These are phyloP conservation scores for Patella depressa DNA, from an alignment of 2,888 invertebrate genomes.

Conservation along the genomic window DNA sequence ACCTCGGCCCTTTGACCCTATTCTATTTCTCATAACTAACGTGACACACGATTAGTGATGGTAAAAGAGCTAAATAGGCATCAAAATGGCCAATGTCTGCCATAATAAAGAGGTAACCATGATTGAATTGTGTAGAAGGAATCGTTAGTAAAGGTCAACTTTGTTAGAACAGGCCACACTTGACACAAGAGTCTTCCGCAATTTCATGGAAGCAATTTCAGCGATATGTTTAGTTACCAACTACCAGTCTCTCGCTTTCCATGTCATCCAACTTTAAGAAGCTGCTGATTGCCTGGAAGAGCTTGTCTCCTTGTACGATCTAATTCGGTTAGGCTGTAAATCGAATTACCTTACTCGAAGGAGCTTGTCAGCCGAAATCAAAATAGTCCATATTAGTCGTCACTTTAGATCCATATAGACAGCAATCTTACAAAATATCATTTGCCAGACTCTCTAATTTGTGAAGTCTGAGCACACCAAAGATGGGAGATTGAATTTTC, in stretches of 20 bases:
- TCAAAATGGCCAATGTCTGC: slow-evolving; percentile 10
- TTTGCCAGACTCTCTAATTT: slow-evolving; percentile 33
- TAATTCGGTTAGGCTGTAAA: slow-evolving; percentile 18
- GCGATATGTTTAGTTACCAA: slow-evolving; percentile 6
- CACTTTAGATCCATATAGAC: slow-evolving; percentile 38
- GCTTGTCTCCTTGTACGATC: neutral
- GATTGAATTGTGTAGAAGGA: slow-evolving; percentile 9
- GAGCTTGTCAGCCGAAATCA: slow-evolving; percentile 32
- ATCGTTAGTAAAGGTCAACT: slow-evolving; percentile 7
- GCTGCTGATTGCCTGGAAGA: neutral
- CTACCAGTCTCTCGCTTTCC: neutral
- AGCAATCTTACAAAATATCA: slow-evolving; percentile 31
- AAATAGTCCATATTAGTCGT: slow-evolving; percentile 29
- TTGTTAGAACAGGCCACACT: slow-evolving; percentile 13
- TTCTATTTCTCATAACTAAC: neutral
- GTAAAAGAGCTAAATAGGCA: slow-evolving; percentile 12
- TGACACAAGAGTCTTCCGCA: slow-evolving; percentile 9
- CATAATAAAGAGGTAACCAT: slow-evolving; percentile 8
- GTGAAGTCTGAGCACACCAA: slow-evolving; percentile 21
- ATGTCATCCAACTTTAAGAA: neutral
- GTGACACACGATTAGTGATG: slow-evolving; percentile 4
- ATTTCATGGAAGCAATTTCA: slow-evolving; percentile 9
- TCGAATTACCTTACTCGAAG: slow-evolving; percentile 30
- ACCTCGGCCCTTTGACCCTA: no score
- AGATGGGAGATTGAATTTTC: slow-evolving; percentile 33